These are phyloP conservation scores for Holotrichia oblita DNA, from an alignment of 1,140 invertebrate species.

Conservation along the genomic window DNA sequence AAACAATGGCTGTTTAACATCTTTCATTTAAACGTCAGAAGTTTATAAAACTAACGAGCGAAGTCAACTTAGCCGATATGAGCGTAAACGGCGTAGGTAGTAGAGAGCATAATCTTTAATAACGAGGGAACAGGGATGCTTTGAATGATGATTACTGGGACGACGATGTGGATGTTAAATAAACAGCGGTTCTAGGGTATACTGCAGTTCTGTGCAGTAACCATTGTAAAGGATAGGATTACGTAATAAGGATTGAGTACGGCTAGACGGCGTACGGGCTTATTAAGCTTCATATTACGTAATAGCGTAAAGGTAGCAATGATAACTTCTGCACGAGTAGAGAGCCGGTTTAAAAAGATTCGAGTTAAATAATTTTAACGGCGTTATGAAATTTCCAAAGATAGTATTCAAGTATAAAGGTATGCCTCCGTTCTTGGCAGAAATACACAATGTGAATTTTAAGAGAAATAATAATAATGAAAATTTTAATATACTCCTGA, in stretches of 20 bases:
- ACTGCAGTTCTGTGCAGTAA: conserved; percentile 26
- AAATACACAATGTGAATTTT: too few species aligned
- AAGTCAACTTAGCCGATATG: background rate
- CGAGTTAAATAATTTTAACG: background rate
- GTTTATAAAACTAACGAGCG: conserved; percentile 35
- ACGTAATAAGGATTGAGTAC: conserved; percentile 35
- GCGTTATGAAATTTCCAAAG: background rate
- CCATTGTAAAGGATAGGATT: conserved; percentile 34
- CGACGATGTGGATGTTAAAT: conserved; percentile 27
- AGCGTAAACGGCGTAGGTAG: conserved; percentile 8
- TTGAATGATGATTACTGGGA: conserved; percentile 19
- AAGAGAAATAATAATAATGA: too few species aligned
- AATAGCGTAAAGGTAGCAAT: conserved; percentile 13
- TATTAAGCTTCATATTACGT: conserved; percentile 33
- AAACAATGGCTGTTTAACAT: conserved; percentile 31
- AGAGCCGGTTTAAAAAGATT: background rate
- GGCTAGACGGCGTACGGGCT: conserved; percentile 25
- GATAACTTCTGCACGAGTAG: conserved; percentile 24
- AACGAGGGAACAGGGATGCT: conserved; percentile 14
- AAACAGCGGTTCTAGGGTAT: conserved; percentile 13
- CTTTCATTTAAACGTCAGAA: conserved; percentile 34
- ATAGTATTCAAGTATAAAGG: too few species aligned
- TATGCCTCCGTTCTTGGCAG: too few species aligned
- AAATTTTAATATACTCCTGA: too few species aligned
- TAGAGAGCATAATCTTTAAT: conserved; percentile 21